phyloP scores from a whole-genome alignment of 2,113 vertebrate genomes.

The Oncorhynchus tshawytscha region DNA sequence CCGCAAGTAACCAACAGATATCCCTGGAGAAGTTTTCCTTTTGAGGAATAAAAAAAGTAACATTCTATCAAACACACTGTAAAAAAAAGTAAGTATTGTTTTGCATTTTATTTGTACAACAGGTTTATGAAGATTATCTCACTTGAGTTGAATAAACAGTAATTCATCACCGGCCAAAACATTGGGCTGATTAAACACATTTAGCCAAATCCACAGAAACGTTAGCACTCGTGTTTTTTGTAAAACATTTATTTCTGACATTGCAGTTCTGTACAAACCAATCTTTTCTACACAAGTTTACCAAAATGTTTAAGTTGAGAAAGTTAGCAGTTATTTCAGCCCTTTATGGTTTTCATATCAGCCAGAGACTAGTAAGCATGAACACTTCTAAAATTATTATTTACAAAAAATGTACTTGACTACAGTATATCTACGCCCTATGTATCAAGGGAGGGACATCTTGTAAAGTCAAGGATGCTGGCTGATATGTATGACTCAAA shows the following conservation, averaged over 20 bases:
- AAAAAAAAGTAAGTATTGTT: slow-evolving; percentile 57
- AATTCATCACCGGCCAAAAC: slow-evolving; percentile 32
- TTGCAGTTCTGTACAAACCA: slow-evolving; percentile 56
- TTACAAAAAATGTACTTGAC: slow-evolving; percentile 54
- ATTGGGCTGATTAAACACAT: slow-evolving; percentile 47
- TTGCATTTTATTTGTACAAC: slow-evolving; percentile 52
- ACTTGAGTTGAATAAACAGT: slow-evolving; percentile 21
- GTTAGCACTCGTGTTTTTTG: slow-evolving; percentile 60
- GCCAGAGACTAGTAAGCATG: slow-evolving; percentile 32
- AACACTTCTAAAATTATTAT: slow-evolving; percentile 45
- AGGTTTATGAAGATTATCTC: slow-evolving; percentile 21
- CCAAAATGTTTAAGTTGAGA: slow-evolving; percentile 36
- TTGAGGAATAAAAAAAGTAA: slow-evolving; percentile 37
- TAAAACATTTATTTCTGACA: slow-evolving; percentile 46
- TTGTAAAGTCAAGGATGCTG: slow-evolving; percentile 41
- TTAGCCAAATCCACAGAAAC: slow-evolving; percentile 53
- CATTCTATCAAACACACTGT: slow-evolving; percentile 43
- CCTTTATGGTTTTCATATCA: slow-evolving; percentile 40
- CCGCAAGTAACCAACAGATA: slow-evolving; percentile 38
- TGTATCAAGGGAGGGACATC: slow-evolving; percentile 34
- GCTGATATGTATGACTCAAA: slow-evolving; percentile 65
- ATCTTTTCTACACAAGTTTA: slow-evolving; percentile 50
- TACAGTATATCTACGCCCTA: slow-evolving; percentile 35
- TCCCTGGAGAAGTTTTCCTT: slow-evolving; percentile 33
- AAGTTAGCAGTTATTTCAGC: slow-evolving; percentile 42